phyloP scores from a whole-genome alignment of 2,797 vertebrate species.

The Acipenser transmontanus region DNA sequence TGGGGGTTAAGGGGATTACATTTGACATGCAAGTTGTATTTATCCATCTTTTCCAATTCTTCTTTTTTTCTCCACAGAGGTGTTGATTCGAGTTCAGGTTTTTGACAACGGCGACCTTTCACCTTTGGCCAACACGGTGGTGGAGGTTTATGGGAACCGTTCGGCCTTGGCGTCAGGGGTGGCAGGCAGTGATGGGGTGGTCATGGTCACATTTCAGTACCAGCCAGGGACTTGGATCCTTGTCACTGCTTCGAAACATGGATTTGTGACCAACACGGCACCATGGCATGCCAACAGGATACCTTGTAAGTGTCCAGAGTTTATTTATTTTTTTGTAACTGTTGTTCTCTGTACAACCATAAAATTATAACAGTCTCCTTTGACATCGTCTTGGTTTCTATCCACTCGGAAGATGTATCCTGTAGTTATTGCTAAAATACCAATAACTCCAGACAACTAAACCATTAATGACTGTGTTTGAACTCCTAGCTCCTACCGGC shows the following conservation, averaged over 20 bases:
- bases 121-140: slow-evolving; percentile 67
- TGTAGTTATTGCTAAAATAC: no score
- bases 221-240: slow-evolving; percentile 83
- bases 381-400: no score
- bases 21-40: background rate
- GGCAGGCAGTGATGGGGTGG: slow-evolving; percentile 67
- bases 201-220: slow-evolving; percentile 75
- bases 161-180: slow-evolving; percentile 65
- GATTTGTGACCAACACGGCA: slow-evolving; percentile 86
- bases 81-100: slow-evolving; percentile 90
- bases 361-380: no score
- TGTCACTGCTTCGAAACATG: slow-evolving; percentile 75
- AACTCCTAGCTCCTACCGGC: no score
- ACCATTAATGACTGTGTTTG: no score
- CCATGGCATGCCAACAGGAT: slow-evolving; percentile 88
- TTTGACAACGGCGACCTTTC: slow-evolving; percentile 86
- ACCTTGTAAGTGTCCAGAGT: slow-evolving; percentile 69
- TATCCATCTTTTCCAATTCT: background rate
- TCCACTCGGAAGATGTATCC: no score
- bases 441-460: no score
- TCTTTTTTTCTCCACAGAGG: slow-evolving; percentile 59
- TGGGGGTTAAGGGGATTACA: background rate
- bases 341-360: background rate
- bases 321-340: background rate
- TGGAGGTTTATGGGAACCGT: slow-evolving; percentile 80